Conservation (phyloP, 2,888 invertebrate genomes). For the Pyrocoelia pectoralis region DNA sequence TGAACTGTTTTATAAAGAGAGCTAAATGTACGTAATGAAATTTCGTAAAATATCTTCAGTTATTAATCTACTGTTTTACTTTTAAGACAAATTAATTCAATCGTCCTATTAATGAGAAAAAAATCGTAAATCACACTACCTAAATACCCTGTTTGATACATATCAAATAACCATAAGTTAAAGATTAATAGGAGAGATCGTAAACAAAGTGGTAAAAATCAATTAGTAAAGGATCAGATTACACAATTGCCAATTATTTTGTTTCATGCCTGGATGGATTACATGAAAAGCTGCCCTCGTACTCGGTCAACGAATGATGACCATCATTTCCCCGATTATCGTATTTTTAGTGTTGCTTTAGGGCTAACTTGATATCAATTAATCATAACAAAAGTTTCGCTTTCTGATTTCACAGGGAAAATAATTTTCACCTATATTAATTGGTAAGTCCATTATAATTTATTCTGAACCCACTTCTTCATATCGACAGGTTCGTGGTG, state of each 20-base stretch:
- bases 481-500: slow-evolving; percentile 24
- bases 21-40: no score
- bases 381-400: no score
- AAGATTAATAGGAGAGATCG: neutral
- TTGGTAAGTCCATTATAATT: neutral
- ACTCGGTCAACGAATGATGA: neutral
- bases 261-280: neutral
- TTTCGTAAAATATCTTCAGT: no score
- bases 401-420: neutral
- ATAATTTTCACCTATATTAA: slow-evolving; percentile 4
- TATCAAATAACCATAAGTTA: neutral
- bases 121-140: no score
- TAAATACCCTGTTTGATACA: neutral
- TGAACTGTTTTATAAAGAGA: no score
- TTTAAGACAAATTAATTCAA: no score
- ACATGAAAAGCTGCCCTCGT: neutral
- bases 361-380: neutral
- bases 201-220: neutral
- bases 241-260: neutral
- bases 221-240: neutral
- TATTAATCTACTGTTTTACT: no score
- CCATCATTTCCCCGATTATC: neutral
- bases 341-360: neutral
- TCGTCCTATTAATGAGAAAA: no score
- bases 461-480: slow-evolving; percentile 15